phyloP scores from a whole-genome alignment of 92 coral and sea anemone genomes.

The Siderastrea radians region DNA sequence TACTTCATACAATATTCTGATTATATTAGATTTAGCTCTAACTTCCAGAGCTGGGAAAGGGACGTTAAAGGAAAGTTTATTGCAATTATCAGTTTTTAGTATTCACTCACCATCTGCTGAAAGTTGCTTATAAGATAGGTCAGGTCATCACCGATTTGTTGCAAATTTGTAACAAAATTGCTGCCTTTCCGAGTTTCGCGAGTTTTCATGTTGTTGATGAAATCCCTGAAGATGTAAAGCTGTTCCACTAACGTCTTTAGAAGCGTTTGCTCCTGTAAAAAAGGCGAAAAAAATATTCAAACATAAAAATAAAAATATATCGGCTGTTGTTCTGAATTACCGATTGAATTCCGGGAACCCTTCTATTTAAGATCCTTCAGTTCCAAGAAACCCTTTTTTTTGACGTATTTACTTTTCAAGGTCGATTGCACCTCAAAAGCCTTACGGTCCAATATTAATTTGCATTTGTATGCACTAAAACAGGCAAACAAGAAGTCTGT shows the following conservation, averaged over 20 bases:
- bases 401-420: slow-evolving; percentile 1
- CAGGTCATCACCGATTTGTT: slow-evolving; percentile 1
- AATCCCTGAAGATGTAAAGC: slow-evolving; percentile 27
- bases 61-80: too few species aligned
- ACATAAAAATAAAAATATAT: background rate
- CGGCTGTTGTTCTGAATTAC: background rate
- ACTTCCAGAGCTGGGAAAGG: too few species aligned
- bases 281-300: background rate
- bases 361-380: background rate
- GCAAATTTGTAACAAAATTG: slow-evolving; percentile 10
- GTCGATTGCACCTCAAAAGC: background rate
- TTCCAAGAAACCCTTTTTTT: slow-evolving; percentile 26
- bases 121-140: background rate
- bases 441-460: background rate
- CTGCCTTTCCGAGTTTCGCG: slow-evolving; percentile 39
- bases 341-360: background rate
- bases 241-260: slow-evolving; percentile 20
- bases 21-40: too few species aligned
- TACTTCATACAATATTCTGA: too few species aligned
- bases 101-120: slow-evolving; percentile 31
- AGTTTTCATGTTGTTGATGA: slow-evolving; percentile 17
- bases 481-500: background rate
- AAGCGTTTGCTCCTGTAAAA: slow-evolving; percentile 56
- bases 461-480: background rate
- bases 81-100: too few species aligned